These are phyloP conservation scores for Pachyramphus minor DNA, from an alignment of 2,113 vertebrate species.

Conservation along the genomic window DNA sequence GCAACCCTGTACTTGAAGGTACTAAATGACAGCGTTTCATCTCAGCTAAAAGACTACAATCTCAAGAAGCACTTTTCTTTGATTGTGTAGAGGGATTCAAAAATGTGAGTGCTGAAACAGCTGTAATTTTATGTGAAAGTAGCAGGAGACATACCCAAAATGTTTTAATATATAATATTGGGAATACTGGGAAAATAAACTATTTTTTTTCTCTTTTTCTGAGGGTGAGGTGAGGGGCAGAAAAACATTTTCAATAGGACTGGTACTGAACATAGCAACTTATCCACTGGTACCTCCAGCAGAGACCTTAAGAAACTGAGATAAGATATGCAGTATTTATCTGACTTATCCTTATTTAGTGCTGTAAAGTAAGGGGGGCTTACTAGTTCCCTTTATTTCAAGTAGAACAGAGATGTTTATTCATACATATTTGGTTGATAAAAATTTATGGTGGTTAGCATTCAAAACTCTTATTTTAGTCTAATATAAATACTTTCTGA, in stretches of 20 bases:
- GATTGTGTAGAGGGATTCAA: neutral
- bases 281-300: neutral
- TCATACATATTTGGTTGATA: neutral
- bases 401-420: neutral
- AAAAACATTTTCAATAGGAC: neutral
- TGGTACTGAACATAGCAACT: neutral
- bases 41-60: neutral
- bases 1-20: neutral
- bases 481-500: neutral
- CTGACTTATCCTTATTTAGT: neutral
- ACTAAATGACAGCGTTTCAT: neutral
- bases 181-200: neutral
- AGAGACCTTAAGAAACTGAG: neutral
- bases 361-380: neutral
- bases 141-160: neutral
- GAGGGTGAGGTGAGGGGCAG: no score
- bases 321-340: neutral
- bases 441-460: neutral
- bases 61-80: neutral
- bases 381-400: neutral
- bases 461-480: neutral
- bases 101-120: neutral
- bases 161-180: neutral
- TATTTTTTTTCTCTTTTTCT: neutral
- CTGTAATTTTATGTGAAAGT: neutral